These are phyloP conservation scores for Galagoides demidoff DNA, from an alignment of 2,797 vertebrate genomes.

Conservation along the genomic window DNA sequence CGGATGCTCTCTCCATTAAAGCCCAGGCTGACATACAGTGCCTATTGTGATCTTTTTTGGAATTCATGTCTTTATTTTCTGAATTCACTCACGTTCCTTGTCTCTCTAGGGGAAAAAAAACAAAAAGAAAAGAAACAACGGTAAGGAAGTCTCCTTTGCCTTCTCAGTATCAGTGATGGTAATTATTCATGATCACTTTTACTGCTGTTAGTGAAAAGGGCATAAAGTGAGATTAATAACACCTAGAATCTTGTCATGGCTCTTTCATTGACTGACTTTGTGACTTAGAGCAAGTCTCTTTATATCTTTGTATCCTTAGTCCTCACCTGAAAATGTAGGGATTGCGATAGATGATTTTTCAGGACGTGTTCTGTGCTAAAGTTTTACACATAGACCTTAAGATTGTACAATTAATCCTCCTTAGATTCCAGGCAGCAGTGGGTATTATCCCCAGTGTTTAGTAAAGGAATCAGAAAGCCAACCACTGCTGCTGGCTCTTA, in stretches of 20 bases:
- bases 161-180: background rate
- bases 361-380: background rate
- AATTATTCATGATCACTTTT: background rate
- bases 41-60: conserved; percentile 3
- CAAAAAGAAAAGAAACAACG: background rate
- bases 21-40: background rate
- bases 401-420: background rate
- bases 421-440: conserved; percentile 10
- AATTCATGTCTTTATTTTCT: conserved; percentile 21
- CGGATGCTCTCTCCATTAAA: background rate
- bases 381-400: background rate
- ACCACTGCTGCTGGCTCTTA: background rate
- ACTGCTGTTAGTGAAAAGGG: background rate
- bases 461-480: background rate
- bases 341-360: background rate
- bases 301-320: background rate
- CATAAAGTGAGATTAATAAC: background rate
- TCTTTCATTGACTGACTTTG: background rate
- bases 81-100: background rate
- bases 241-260: background rate
- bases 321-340: background rate
- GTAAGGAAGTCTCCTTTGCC: background rate
- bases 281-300: background rate
- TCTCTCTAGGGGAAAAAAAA: background rate
- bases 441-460: background rate